Evolutionary conservation across 2,888 invertebrate species (phyloP).

Genomic region (Hypselothyrea guttata): DNA sequence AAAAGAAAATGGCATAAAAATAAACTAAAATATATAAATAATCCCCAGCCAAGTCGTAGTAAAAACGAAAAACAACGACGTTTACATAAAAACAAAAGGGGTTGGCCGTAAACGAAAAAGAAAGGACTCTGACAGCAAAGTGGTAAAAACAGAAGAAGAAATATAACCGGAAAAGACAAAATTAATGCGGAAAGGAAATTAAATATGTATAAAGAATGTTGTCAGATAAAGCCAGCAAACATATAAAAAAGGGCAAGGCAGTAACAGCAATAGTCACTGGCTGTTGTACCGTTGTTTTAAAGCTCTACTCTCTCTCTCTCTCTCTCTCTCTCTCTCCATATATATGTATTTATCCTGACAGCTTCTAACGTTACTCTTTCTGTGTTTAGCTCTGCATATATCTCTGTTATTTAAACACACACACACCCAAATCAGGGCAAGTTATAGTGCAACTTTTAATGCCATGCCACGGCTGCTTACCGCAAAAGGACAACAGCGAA

Average conservation of each 20-base stretch:
- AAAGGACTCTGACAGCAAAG: conserved; percentile 9
- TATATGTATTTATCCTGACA: conserved; percentile 9
- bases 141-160: conserved; percentile 3
- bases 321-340: background rate
- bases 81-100: background rate
- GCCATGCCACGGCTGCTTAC: conserved; percentile 14
- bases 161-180: conserved; percentile 10
- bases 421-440: conserved; percentile 42
- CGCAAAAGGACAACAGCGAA: conserved; percentile 31
- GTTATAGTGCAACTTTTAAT: conserved; percentile 37
- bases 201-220: conserved; percentile 17
- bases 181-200: conserved; percentile 38
- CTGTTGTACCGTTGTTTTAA: no score
- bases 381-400: conserved; percentile 46
- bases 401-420: conserved; percentile 34
- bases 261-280: background rate
- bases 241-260: conserved; percentile 3
- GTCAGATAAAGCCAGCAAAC: conserved; percentile 3
- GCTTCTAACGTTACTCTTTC: conserved; percentile 10
- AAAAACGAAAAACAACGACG: background rate
- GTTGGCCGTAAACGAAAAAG: conserved; percentile 1
- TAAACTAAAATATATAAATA: background rate
- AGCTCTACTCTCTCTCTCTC: no score
- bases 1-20: background rate
- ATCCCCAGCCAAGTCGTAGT: background rate